Evolutionary conservation across 2,113 vertebrate genomes (phyloP), one percentile per base, ranked within the genome.

Genomic region (Melanocharis versteri): DNA sequence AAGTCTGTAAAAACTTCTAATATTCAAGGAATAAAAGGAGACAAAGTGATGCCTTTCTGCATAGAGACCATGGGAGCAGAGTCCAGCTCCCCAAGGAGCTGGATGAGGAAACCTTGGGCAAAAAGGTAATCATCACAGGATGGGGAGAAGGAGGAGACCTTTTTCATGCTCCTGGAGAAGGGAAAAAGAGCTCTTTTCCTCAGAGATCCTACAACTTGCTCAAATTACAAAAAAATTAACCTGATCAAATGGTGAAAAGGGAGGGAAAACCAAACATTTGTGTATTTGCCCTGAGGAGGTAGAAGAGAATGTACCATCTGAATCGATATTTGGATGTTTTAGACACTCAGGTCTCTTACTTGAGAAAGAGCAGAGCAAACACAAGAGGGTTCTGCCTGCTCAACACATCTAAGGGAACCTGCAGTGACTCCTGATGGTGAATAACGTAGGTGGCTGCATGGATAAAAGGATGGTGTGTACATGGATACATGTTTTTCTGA

Each of bases 251-350:
- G 54, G 20, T 68, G 79, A 75, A 86, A 92, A 79, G 37, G 10
- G 40, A 91, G 14, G 37, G 53, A 83, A 89, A 93, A 82, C 71
- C 76, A 83, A 95, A 96, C 83, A 71, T 90, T 93, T 93, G 35
- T 72, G 60, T 88, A 2, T 75, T 94, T 92, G 76, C 65, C 83
- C 50, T 75, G 69, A 89, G 88, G 68, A 92, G n/a, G n/a, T 53
- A 30, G 76, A 78, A 86, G 64, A 10, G 3, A 88, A 84, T 71
- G 72, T 94, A 83, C 62, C 87, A 50, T 91, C 35, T 86, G 68
- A 92, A 70, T 87, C 10, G 45, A 86, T 94, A 75, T 18, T 78
- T 68, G 64, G 71, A 44, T 76, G 40, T 9, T 93, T 93, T 33
- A 87, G 68, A 51, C 65, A 83, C 83, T 96, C n/a, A 1, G 44